These are phyloP conservation scores for Oncopodura yosiiana DNA, from an alignment of 1,140 invertebrate genomes.

Conservation along the genomic window DNA sequence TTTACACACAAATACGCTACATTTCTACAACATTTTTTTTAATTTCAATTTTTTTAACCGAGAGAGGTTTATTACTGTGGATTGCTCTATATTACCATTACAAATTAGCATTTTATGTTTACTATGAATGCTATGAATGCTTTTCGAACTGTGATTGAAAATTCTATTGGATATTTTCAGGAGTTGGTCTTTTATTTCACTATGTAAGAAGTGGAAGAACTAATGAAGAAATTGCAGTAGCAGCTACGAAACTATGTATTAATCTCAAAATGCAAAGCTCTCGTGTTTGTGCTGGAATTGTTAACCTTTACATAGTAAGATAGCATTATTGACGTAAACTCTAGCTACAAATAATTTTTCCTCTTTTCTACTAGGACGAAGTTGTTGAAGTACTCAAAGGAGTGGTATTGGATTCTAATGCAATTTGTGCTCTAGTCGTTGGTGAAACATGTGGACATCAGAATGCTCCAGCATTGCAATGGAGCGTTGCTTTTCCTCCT, in stretches of 20 bases:
- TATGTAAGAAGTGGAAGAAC: conserved; percentile 72
- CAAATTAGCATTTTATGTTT: neutral
- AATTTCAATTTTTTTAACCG: too few relatives aligned
- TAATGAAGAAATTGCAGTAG: conserved; percentile 72
- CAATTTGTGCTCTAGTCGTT: conserved; percentile 83
- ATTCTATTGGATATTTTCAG: conserved; percentile 37
- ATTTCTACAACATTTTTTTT: too few relatives aligned
- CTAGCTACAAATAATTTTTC: neutral
- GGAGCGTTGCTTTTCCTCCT: conserved; percentile 78
- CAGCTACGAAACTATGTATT: conserved; percentile 68
- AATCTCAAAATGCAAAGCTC: conserved; percentile 63
- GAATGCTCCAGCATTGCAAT: conserved; percentile 49
- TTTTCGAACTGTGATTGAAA: neutral
- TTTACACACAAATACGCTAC: too few relatives aligned
- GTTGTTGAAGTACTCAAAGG: conserved; percentile 69
- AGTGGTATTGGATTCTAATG: conserved; percentile 66
- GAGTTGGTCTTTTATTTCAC: conserved; percentile 70
- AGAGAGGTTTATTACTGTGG: too few relatives aligned
- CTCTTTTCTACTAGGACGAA: conserved; percentile 52
- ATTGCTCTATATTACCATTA: too few relatives aligned
- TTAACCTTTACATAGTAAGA: conserved; percentile 68
- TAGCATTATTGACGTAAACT: neutral
- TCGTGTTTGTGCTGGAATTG: conserved; percentile 76
- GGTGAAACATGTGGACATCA: conserved; percentile 79
- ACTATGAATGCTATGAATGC: neutral